Percentiles rank a stretch among this genome's conserved stretches.
Conservation (phyloP, 2,888 invertebrate genomes). For the Falcaria lacertinaria region DNA sequence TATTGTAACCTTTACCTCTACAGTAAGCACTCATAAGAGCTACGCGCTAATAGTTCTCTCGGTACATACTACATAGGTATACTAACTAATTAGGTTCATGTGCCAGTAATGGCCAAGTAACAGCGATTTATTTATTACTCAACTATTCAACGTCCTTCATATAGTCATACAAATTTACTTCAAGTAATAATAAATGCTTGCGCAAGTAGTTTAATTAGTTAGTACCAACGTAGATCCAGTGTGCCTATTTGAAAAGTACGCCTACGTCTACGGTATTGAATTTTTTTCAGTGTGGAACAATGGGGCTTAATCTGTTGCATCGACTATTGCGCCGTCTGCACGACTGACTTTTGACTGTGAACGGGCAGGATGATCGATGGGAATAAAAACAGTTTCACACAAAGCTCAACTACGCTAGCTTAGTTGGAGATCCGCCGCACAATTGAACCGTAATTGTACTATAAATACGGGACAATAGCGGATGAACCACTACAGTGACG, state of each 20-base stretch:
- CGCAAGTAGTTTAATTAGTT: too few species aligned
- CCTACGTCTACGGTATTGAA: background rate
- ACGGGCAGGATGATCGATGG: background rate
- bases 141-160: too few species aligned
- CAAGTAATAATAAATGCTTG: too few species aligned
- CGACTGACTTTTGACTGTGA: background rate
- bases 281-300: background rate
- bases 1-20: background rate
- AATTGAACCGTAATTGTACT: constrained; percentile 2
- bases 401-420: background rate
- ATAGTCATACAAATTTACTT: too few species aligned
- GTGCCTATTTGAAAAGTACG: background rate
- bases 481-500: background rate
- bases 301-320: background rate
- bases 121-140: too few species aligned
- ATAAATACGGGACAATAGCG: constrained; percentile 1
- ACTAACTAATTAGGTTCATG: too few species aligned
- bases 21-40: too few species aligned
- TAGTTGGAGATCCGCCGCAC: constrained; percentile 5
- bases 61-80: too few species aligned
- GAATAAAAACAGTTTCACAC: background rate
- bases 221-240: too few species aligned
- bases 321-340: background rate
- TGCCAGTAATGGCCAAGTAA: too few species aligned
- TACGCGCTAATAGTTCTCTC: too few species aligned